phyloP scores from a whole-genome alignment of 2,797 vertebrate genomes.

The Lophius americanus region DNA sequence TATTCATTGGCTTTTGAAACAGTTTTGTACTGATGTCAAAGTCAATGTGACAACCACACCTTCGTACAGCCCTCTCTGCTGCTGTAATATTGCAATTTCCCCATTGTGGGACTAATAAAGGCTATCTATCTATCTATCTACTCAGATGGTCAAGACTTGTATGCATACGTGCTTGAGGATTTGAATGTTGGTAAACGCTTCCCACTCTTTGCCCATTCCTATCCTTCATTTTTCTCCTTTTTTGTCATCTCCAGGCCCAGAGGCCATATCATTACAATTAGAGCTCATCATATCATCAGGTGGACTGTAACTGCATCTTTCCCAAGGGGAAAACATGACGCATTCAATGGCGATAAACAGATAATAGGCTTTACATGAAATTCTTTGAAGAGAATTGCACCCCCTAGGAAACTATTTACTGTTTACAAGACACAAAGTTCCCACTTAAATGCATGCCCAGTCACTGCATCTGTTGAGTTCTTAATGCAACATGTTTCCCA shows the following conservation, averaged over 20 bases:
- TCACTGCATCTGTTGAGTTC: conserved; percentile 77
- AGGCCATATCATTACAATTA: conserved; percentile 60
- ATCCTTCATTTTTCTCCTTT: conserved; percentile 7
- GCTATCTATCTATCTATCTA: too few species aligned
- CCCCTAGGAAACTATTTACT: conserved; percentile 69
- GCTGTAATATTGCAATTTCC: too few species aligned
- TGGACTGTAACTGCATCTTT: conserved; percentile 68
- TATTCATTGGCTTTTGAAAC: too few species aligned
- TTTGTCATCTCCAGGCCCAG: conserved; percentile 10
- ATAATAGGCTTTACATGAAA: conserved; percentile 81
- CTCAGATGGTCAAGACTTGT: conserved; percentile 13
- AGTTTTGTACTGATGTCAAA: too few species aligned
- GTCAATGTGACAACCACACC: neutral
- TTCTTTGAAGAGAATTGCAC: conserved; percentile 62
- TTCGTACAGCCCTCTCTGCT: conserved; percentile 11
- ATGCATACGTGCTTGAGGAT: neutral
- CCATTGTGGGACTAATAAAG: too few species aligned
- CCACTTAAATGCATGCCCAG: conserved; percentile 51
- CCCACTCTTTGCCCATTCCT: conserved; percentile 1
- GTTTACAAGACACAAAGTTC: conserved; percentile 65
- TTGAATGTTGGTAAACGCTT: conserved; percentile 8
- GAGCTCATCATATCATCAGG: conserved; percentile 71
- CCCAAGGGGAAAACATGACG: conserved; percentile 76
- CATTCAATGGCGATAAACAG: conserved; percentile 75
- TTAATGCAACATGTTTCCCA: conserved; percentile 75